phyloP scores from a whole-genome alignment of 2,888 invertebrate species.

The Hoplodrina ambigua region DNA sequence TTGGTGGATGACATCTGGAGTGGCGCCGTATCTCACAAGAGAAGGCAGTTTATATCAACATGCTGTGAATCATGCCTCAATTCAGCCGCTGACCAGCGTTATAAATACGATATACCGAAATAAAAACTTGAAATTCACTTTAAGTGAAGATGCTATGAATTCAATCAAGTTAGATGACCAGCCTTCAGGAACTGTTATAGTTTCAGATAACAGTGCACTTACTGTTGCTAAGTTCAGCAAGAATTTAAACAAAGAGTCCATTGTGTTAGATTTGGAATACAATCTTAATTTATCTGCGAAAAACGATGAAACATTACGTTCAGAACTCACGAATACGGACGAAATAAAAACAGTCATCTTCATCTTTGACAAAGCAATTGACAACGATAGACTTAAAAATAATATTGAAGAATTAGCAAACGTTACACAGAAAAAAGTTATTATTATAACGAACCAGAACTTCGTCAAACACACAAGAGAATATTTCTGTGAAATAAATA shows the following conservation, averaged over 20 bases:
- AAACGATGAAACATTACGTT: neutral
- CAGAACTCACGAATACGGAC: neutral
- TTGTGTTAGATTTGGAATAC: slow-evolving; percentile 17
- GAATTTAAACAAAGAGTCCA: too few species aligned
- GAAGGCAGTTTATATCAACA: too few species aligned
- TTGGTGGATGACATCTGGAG: slow-evolving; percentile 22
- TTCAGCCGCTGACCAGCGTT: too few species aligned
- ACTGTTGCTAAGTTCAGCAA: too few species aligned
- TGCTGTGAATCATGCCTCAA: too few species aligned
- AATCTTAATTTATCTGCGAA: slow-evolving; percentile 3
- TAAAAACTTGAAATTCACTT: too few species aligned
- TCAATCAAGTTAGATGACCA: too few species aligned
- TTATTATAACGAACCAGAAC: neutral
- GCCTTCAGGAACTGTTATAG: too few species aligned
- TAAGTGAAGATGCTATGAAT: too few species aligned
- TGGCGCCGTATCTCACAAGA: too few species aligned
- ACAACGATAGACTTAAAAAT: slow-evolving; percentile 2
- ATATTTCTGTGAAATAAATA: slow-evolving; percentile 1
- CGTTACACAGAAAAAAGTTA: neutral
- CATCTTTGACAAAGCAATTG: slow-evolving; percentile 6
- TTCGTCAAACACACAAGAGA: slow-evolving; percentile 9
- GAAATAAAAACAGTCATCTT: neutral
- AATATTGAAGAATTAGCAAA: slow-evolving; percentile 10
- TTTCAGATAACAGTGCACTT: too few species aligned
- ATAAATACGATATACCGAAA: too few species aligned